Evolutionary conservation across 1,140 invertebrate species (phyloP).

Genomic region (Drosophila ironensis): DNA sequence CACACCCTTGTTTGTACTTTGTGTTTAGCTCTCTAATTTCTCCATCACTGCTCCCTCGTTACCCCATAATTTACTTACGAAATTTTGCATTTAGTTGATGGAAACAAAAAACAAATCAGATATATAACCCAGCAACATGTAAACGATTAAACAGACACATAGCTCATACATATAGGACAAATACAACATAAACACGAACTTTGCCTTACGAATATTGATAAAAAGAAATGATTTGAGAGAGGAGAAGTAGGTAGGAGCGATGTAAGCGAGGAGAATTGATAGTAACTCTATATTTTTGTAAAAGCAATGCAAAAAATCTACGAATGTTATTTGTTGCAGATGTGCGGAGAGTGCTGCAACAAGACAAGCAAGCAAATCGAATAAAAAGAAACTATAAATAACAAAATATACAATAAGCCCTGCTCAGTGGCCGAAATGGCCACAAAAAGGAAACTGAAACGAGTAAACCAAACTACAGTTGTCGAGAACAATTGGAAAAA

Average conservation of each 20-base stretch:
- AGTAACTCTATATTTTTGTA: constrained; percentile 53
- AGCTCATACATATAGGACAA: constrained; percentile 15
- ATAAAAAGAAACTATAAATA: constrained; percentile 35
- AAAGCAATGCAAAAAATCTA: constrained; percentile 39
- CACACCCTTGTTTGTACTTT: background rate
- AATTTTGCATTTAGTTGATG: constrained; percentile 39
- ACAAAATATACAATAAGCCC: constrained; percentile 34
- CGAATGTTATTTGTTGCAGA: constrained; percentile 42
- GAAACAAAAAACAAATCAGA: constrained; percentile 22
- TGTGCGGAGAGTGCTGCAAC: constrained; percentile 6
- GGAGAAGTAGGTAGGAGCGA: constrained; percentile 12
- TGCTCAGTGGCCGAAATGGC: constrained; percentile 30
- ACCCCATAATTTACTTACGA: constrained; percentile 30
- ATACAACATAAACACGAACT: constrained; percentile 37
- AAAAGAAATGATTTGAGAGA: constrained; percentile 3
- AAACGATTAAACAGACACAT: constrained; percentile 10
- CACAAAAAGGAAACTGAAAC: background rate
- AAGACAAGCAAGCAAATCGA: constrained; percentile 32
- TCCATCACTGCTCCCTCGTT: too few relatives aligned
- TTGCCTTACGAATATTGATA: constrained; percentile 47
- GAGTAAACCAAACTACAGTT: constrained; percentile 24
- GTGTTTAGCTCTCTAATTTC: constrained; percentile 20
- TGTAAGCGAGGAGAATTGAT: constrained; percentile 15
- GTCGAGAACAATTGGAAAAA: constrained; percentile 42
- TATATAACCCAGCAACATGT: constrained; percentile 26